Conservation (phyloP, 2,888 invertebrate genomes). For the Cheiracanthium punctorium region DNA sequence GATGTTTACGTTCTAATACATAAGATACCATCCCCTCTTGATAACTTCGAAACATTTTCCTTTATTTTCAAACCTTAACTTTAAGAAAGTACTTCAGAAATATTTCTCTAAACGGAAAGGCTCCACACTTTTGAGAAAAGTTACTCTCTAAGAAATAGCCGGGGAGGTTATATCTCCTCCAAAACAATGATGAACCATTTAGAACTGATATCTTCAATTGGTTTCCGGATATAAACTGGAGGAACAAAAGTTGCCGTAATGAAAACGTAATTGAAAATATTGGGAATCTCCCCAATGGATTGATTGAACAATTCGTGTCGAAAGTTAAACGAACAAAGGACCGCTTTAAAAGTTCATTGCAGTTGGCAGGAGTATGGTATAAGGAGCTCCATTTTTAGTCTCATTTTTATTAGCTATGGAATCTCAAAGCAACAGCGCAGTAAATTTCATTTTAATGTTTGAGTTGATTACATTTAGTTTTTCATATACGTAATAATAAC, state of each 20-base stretch:
- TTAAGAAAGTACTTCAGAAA: too few relatives aligned
- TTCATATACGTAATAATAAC: too few relatives aligned
- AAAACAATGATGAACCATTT: background rate
- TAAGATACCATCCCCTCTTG: too few relatives aligned
- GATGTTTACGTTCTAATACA: too few relatives aligned
- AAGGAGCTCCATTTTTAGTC: background rate
- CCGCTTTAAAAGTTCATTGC: conserved; percentile 46
- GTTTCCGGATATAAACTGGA: conserved; percentile 31
- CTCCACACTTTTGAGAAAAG: background rate
- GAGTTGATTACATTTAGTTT: too few relatives aligned
- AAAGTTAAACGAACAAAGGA: conserved; percentile 57
- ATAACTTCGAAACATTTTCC: too few relatives aligned
- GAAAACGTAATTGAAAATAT: conserved; percentile 61
- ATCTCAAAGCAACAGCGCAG: too few relatives aligned
- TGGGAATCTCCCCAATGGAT: conserved; percentile 23
- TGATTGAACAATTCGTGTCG: conserved; percentile 28
- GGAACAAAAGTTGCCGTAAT: conserved; percentile 47
- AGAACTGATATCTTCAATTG: conserved; percentile 54
- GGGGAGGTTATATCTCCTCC: background rate
- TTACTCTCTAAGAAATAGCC: too few relatives aligned
- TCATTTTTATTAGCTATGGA: too few relatives aligned
- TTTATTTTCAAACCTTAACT: too few relatives aligned
- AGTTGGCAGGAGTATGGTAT: background rate
- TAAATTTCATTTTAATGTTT: too few relatives aligned
- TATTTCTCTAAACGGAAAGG: too few relatives aligned